Base-by-base conservation (phyloP, 2,888 invertebrate genomes). In the Barypeithes pellucidus region DNA sequence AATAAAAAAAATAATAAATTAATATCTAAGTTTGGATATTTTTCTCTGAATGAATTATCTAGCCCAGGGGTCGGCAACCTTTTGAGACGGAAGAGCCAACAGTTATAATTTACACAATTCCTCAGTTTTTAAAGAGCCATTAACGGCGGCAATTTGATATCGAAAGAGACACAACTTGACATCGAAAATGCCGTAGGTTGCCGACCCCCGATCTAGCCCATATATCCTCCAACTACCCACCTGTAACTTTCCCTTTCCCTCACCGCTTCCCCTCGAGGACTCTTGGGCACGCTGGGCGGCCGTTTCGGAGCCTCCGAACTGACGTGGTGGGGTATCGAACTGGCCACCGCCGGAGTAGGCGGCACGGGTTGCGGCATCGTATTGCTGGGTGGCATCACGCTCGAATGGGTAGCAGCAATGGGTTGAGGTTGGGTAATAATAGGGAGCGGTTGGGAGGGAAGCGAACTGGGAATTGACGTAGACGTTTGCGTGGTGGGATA, bases 191-290 rank as follows among this genome's bases (percentile, higher is more conserved):
- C n/a, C n/a, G n/a, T n/a, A n/a, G n/a, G n/a, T n/a, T n/a, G n/a
- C n/a, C n/a, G n/a, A n/a, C n/a, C n/a, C n/a, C n/a, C n/a, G n/a
- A n/a, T n/a, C n/a, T n/a, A n/a, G n/a, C n/a, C n/a, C n/a, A n/a
- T n/a, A 39, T 4, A 39, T 7, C 39, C 12, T 14, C 11, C 14
- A 50, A 71, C 33, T 39, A 57, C 73, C 80, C 88, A 95, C 95
- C 95, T 95, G 88, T 94, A 95, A 86, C 92, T 94, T 84, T 95
- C 95, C 78, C 95, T 89, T 86, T 95, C 95, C 81, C 94, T 89
- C 80, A 71, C 72, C 11, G 41, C 47, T 11, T 72, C 75, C 2
- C 66, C 66, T 59, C 72, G 63, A n/a, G 69, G 72, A 43, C 72
- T 75, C 76, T 54, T 79, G 68, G 60, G 62, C 39, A 63, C 33